Base-by-base conservation (phyloP, 1,140 invertebrate species). In the Lycorma delicatula region DNA sequence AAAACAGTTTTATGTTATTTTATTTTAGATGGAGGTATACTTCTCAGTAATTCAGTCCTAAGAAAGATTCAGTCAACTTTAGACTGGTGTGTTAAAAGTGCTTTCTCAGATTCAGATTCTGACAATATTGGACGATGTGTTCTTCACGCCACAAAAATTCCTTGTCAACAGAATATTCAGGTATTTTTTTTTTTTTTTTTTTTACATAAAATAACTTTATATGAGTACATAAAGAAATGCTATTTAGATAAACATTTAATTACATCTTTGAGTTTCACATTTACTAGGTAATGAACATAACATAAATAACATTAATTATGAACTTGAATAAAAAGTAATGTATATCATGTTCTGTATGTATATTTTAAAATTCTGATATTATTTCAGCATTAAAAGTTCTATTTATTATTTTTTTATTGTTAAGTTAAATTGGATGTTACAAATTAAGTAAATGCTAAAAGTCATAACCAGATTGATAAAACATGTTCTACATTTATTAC, bases 31-130 rank as follows among this genome's bases (percentile, higher is more conserved):
- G 79, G 79, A 47, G 88, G 88, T 9, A 81, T 91, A 56, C 65
- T 91, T 4, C 66, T 90, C 13, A 89, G 86, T 62, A 87, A 89
- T 72, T 86, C 83, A 12, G 77, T 93, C 5, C 70, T 93, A 59
- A 78, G 78, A 44, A 81, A 83, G 66, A 77, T 93, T 56, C 80
- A 84, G 62, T 72, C 72, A 26, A 81, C 86, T 69, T 72, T 93
- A 56, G 87, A 92, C 65, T 91, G 88, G 82, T 94, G 91, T 74
- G 84, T 89, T 1, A 83, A 83, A 50, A 91, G 90, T 71, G 83
- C 85, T 1, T 85, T 84, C 65, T 87, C 86, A 2, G 79, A 82
- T 49, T 82, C 81, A 58, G 83, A 89, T 67, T 85, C 85, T 68
- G 80, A 89, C 65, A 92, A 91, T 74, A 76, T 94, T 61, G 91